phyloP scores from a whole-genome alignment of 2,888 invertebrate species.

The Morinoia aosen region DNA sequence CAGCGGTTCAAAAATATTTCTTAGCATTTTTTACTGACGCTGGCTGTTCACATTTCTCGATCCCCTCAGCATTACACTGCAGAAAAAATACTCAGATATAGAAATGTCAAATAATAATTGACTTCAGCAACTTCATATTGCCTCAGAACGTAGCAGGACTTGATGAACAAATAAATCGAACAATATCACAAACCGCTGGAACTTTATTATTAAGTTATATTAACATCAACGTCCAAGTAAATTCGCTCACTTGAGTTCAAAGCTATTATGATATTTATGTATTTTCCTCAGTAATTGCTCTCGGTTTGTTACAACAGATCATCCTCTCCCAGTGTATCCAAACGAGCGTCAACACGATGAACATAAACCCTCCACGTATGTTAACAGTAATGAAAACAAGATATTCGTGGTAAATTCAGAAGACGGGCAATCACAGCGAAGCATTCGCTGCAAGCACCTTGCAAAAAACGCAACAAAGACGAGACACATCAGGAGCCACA shows the following conservation, averaged over 20 bases:
- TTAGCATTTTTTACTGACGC: background rate
- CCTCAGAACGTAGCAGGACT: background rate
- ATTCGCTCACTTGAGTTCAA: background rate
- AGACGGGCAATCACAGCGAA: background rate
- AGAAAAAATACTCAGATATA: background rate
- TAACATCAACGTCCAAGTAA: background rate
- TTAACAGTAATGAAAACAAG: background rate
- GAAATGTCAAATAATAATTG: background rate
- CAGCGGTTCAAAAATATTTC: background rate
- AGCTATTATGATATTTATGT: background rate
- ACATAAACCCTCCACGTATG: background rate
- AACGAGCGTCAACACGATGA: background rate
- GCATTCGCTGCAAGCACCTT: conserved; percentile 1
- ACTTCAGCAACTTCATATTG: background rate
- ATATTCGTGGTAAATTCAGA: background rate
- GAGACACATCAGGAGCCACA: background rate
- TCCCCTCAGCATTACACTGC: background rate
- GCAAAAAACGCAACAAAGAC: background rate
- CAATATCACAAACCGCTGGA: background rate
- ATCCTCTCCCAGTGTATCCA: background rate
- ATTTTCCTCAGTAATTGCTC: background rate
- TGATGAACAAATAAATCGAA: background rate
- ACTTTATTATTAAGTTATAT: background rate
- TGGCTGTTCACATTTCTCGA: background rate
- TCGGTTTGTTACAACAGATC: background rate